Conservation (phyloP, 2,797 vertebrate genomes). For the Lacerta bilineata region DNA sequence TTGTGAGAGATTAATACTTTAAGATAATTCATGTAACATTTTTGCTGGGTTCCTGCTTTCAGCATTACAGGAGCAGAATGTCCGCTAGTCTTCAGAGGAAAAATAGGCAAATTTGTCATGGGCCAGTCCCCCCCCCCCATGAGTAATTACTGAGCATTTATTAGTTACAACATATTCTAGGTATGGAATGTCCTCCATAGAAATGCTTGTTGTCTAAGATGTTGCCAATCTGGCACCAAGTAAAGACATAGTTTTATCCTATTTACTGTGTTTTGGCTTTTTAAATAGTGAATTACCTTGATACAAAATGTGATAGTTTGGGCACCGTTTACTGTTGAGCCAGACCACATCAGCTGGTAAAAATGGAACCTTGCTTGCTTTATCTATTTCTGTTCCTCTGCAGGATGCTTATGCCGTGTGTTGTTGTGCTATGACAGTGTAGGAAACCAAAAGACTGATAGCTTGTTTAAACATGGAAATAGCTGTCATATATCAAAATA, state of each 20-base stretch:
- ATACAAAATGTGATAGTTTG: neutral
- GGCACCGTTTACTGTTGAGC: neutral
- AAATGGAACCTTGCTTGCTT: constrained; percentile 4
- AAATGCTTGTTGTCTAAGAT: too few species aligned
- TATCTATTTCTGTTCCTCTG: constrained; percentile 30
- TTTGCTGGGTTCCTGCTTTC: neutral
- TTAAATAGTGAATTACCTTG: neutral
- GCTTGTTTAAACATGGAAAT: constrained; percentile 46
- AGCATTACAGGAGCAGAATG: neutral
- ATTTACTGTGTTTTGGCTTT: neutral
- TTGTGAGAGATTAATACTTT: constrained; percentile 35
- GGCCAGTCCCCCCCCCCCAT: neutral
- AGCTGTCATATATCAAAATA: constrained; percentile 33
- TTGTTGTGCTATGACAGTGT: neutral
- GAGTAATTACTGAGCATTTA: too few species aligned
- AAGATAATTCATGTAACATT: constrained; percentile 32
- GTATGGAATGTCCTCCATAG: too few species aligned
- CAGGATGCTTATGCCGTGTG: constrained; percentile 15
- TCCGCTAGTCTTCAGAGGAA: constrained; percentile 16
- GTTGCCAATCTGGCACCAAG: too few species aligned
- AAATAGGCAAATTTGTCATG: neutral
- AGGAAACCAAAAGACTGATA: constrained; percentile 43
- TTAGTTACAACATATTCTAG: too few species aligned
- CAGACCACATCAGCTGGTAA: neutral
- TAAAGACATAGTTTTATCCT: too few species aligned